Evolutionary conservation across 2,888 invertebrate species (phyloP).

Genomic region (Drosophila mettleri): DNA sequence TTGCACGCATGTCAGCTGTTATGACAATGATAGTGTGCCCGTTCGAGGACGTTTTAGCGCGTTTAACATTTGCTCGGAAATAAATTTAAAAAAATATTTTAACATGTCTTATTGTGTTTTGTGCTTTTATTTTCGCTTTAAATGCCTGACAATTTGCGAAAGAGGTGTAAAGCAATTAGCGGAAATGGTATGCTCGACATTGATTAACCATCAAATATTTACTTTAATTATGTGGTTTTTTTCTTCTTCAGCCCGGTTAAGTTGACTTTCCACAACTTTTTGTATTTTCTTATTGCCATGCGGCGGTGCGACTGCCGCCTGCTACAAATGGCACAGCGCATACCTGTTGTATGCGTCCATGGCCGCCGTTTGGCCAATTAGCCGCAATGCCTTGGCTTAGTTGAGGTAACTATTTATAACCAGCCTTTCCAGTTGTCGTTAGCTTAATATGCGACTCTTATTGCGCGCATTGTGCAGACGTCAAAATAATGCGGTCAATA

Average conservation of each 20-base stretch:
- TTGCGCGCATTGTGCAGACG: constrained; percentile 33
- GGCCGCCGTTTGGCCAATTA: constrained; percentile 56
- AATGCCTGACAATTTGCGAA: neutral
- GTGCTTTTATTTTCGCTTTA: neutral
- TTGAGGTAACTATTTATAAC: constrained; percentile 66
- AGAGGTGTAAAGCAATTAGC: neutral
- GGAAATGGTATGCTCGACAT: neutral
- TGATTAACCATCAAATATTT: constrained; percentile 11
- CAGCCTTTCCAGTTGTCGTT: constrained; percentile 58
- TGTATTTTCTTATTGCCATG: constrained; percentile 9
- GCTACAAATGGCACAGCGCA: constrained; percentile 39
- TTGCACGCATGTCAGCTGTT: constrained; percentile 2
- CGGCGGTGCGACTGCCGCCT: too few species aligned
- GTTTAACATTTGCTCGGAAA: too few species aligned
- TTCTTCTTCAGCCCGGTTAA: constrained; percentile 7
- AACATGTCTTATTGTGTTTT: neutral
- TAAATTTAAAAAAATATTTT: constrained; percentile 5
- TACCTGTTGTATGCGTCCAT: constrained; percentile 55
- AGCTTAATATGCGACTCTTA: constrained; percentile 29
- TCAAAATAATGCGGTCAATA: constrained; percentile 62
- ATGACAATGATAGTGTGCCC: neutral
- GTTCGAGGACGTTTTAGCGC: neutral
- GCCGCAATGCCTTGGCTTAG: constrained; percentile 64
- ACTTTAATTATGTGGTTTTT: neutral
- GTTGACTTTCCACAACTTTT: constrained; percentile 29